Percentiles rank a stretch among this genome's conserved stretches.
Conservation (phyloP, 2,113 vertebrate species). For the Podilymbus podiceps region DNA sequence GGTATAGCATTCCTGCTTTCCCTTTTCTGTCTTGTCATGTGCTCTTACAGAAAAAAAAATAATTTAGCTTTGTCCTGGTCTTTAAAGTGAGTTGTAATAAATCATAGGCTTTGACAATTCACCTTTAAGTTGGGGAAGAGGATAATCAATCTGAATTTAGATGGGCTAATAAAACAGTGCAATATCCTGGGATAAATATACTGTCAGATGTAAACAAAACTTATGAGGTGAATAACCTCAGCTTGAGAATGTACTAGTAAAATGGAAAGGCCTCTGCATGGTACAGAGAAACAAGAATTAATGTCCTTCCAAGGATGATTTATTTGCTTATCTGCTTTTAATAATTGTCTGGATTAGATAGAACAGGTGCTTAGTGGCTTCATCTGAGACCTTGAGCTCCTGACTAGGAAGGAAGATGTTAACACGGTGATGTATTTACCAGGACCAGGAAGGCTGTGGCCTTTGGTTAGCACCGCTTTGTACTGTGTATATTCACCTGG, state of each 20-base stretch:
- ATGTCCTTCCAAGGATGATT: conserved; percentile 20
- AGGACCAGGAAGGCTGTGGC: neutral
- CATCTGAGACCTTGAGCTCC: neutral
- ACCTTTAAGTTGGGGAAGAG: conserved; percentile 18
- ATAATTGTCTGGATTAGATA: neutral
- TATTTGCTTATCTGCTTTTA: conserved; percentile 22
- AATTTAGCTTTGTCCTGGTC: neutral
- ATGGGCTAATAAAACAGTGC: conserved; percentile 19
- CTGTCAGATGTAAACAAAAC: conserved; percentile 19
- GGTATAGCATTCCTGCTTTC: neutral
- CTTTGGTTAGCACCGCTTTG: neutral
- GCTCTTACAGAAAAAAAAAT: conserved; percentile 13
- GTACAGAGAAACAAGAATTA: neutral
- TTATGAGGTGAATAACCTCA: neutral
- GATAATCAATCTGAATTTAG: conserved; percentile 41
- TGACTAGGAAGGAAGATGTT: neutral
- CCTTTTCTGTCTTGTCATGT: neutral
- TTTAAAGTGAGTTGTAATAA: conserved; percentile 27
- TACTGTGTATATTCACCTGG: neutral
- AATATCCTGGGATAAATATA: conserved; percentile 6
- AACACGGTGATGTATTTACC: neutral
- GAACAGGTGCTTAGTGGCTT: conserved; percentile 5
- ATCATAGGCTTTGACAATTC: conserved; percentile 38
- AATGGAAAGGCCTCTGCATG: neutral
- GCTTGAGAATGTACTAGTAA: neutral